These are phyloP conservation scores for Drosophila multiciliata DNA, from an alignment of 2,888 invertebrate genomes.

Conservation along the genomic window DNA sequence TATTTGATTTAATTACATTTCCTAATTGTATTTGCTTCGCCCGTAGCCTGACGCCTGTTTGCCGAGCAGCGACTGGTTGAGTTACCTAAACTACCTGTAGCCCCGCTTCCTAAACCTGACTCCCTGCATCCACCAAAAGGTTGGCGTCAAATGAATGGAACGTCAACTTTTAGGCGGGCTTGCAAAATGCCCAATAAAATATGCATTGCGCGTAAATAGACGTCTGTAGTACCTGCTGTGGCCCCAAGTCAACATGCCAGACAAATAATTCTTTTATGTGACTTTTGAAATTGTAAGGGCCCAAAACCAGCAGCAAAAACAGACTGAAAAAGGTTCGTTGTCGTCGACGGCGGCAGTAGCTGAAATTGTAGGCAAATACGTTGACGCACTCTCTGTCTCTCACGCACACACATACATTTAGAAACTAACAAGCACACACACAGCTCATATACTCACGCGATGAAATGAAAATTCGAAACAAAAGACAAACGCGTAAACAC, in stretches of 20 bases:
- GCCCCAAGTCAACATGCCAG: conserved; percentile 59
- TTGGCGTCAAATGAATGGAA: conserved; percentile 56
- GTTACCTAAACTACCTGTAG: conserved; percentile 11
- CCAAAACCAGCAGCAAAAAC: conserved; percentile 14
- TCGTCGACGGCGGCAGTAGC: conserved; percentile 21
- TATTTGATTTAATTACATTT: conserved; percentile 59
- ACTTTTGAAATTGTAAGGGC: conserved; percentile 60
- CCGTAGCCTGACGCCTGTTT: conserved; percentile 16
- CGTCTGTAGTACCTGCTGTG: conserved; percentile 41
- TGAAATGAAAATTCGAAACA: conserved; percentile 65
- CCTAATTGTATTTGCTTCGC: conserved; percentile 50
- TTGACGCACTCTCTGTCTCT: conserved; percentile 28
- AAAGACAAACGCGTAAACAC: conserved; percentile 70
- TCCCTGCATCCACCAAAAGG: neutral
- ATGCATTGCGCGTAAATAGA: conserved; percentile 69
- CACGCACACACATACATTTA: neutral
- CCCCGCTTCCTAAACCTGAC: conserved; percentile 1
- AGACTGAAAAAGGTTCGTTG: conserved; percentile 25
- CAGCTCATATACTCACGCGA: conserved; percentile 21
- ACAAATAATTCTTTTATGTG: conserved; percentile 73
- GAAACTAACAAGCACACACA: conserved; percentile 1
- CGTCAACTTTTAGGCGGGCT: conserved; percentile 43
- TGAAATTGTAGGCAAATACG: conserved; percentile 42
- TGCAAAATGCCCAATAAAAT: conserved; percentile 70
- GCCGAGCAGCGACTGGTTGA: conserved; percentile 10